These are phyloP conservation scores for Teleogryllus oceanicus DNA, from an alignment of 2,888 invertebrate genomes.

Conservation along the genomic window DNA sequence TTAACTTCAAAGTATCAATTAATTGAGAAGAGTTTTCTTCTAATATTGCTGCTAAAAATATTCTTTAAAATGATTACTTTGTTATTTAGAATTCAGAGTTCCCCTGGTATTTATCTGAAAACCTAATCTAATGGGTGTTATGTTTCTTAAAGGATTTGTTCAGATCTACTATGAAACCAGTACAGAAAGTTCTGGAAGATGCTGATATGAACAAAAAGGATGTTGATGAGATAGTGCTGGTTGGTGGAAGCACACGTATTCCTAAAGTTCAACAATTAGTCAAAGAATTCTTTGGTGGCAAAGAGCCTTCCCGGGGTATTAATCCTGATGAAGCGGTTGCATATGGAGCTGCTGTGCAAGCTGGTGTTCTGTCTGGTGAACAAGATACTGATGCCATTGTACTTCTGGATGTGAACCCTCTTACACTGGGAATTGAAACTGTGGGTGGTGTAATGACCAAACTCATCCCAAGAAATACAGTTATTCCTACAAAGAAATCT, in stretches of 20 bases:
- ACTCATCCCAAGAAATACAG: slow-evolving; percentile 94
- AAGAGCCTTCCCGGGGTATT: slow-evolving; percentile 96
- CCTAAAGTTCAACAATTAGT: slow-evolving; percentile 94
- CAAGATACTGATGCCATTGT: slow-evolving; percentile 96
- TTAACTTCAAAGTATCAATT: too few species aligned
- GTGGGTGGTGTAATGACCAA: slow-evolving; percentile 99
- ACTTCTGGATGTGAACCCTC: slow-evolving; percentile 94
- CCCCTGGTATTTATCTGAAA: not conserved
- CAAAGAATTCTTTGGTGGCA: slow-evolving; percentile 94
- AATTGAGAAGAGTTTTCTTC: too few species aligned
- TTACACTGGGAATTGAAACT: slow-evolving; percentile 99
- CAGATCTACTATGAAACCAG: slow-evolving; percentile 91
- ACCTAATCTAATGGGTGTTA: not conserved
- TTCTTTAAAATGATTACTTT: too few species aligned
- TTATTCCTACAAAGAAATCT: slow-evolving; percentile 98
- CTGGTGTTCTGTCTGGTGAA: slow-evolving; percentile 95
- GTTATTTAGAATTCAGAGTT: not conserved
- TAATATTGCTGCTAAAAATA: too few species aligned
- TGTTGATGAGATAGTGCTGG: slow-evolving; percentile 97
- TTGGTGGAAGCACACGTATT: slow-evolving; percentile 98
- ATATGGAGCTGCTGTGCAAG: slow-evolving; percentile 97
- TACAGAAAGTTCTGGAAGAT: slow-evolving; percentile 94
- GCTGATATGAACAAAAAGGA: slow-evolving; percentile 99
- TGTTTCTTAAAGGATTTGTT: slow-evolving; percentile 57
- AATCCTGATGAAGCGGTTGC: slow-evolving; percentile 99